These are phyloP conservation scores for Hylaeus anthracinus DNA, from an alignment of 1,140 invertebrate species.

Conservation along the genomic window DNA sequence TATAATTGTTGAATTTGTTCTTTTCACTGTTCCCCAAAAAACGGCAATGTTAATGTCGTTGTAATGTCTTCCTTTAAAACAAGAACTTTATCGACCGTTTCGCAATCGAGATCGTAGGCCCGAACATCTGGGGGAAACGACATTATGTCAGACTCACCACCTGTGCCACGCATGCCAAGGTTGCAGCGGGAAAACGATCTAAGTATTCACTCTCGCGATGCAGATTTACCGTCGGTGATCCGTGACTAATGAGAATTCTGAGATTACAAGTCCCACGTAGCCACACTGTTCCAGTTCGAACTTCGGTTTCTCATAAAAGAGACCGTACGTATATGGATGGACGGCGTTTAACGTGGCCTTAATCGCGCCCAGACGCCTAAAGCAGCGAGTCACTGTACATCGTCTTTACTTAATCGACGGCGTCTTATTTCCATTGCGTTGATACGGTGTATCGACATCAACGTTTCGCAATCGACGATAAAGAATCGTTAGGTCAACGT, in stretches of 20 bases:
- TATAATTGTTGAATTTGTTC: too few relatives aligned
- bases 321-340: background rate
- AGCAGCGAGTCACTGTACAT: background rate
- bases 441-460: constrained; percentile 10
- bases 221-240: constrained; percentile 33
- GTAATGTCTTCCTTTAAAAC: background rate
- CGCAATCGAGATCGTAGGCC: constrained; percentile 6
- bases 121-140: constrained; percentile 14
- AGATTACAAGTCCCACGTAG: constrained; percentile 39
- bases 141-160: constrained; percentile 31
- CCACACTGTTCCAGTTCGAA: background rate
- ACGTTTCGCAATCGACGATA: background rate
- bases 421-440: background rate
- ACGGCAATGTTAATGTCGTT: background rate
- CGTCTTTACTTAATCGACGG: background rate
- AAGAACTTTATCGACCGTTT: background rate
- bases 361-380: background rate
- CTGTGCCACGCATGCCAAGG: constrained; percentile 46
- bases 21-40: background rate
- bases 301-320: constrained; percentile 1
- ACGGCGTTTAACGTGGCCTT: constrained; percentile 10
- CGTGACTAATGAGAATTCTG: constrained; percentile 37
- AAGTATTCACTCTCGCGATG: constrained; percentile 19
- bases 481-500: background rate
- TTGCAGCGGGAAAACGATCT: constrained; percentile 32